These are phyloP conservation scores for Dufourea novaeangliae DNA, from an alignment of 1,140 invertebrate species.

Conservation along the genomic window DNA sequence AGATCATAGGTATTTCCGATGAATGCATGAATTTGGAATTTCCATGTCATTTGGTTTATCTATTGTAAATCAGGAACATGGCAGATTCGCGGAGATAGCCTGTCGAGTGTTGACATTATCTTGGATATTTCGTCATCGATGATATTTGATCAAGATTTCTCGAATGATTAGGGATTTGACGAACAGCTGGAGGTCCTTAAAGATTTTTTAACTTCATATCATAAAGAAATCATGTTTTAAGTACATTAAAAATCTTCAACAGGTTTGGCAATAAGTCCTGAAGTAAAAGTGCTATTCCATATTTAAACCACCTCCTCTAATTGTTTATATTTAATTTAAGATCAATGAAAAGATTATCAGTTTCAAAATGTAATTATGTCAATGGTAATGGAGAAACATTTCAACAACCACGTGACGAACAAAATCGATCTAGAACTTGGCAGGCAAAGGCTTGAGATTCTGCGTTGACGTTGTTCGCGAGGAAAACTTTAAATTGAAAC, in stretches of 20 bases:
- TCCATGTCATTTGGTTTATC: neutral
- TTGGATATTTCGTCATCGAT: neutral
- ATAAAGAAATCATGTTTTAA: neutral
- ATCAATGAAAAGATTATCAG: neutral
- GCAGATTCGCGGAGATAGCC: neutral
- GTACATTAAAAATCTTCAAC: neutral
- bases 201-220: neutral
- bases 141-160: constrained; percentile 1
- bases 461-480: neutral
- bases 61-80: neutral
- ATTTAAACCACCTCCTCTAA: no score
- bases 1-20: neutral
- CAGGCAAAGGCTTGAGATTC: neutral
- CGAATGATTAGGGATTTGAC: neutral
- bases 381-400: neutral
- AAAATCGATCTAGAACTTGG: constrained; percentile 20
- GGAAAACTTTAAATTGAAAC: constrained; percentile 60
- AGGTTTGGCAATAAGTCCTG: neutral
- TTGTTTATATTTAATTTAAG: no score
- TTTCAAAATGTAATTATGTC: no score
- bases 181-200: neutral
- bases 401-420: neutral
- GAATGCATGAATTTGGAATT: neutral
- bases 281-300: no score
- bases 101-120: neutral